These are phyloP conservation scores for Miltochrista miniata DNA, from an alignment of 2,888 invertebrate species.

Conservation along the genomic window DNA sequence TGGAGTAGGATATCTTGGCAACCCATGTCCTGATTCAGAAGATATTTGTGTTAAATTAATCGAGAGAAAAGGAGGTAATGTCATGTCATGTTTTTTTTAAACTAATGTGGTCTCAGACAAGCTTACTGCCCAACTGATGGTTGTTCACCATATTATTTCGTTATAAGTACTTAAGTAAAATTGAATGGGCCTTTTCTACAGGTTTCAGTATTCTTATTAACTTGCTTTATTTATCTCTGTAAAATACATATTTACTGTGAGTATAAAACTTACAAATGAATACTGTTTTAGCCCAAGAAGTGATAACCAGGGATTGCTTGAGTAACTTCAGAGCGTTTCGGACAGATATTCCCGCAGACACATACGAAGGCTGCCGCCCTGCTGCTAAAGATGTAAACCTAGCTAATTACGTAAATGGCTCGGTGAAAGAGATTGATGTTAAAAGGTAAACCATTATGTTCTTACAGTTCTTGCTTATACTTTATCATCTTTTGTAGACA, in stretches of 20 bases:
- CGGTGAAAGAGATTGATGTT: constrained; percentile 92
- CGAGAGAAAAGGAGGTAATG: constrained; percentile 91
- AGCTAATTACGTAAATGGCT: constrained; percentile 94
- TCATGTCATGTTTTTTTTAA: too few relatives aligned
- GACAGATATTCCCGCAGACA: constrained; percentile 95
- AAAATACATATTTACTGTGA: neutral
- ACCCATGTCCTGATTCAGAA: constrained; percentile 91
- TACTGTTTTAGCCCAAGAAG: constrained; percentile 85
- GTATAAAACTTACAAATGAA: neutral
- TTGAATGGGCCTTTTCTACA: too few relatives aligned
- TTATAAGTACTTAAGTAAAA: too few relatives aligned
- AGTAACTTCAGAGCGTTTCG: constrained; percentile 90
- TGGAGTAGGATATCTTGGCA: constrained; percentile 88
- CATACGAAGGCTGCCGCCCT: constrained; percentile 94
- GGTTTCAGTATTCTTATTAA: too few relatives aligned
- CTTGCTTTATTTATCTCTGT: neutral
- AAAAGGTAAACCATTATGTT: constrained; percentile 83
- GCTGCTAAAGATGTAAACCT: constrained; percentile 91
- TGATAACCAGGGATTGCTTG: constrained; percentile 93
- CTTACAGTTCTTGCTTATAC: too few relatives aligned
- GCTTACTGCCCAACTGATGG: too few relatives aligned
- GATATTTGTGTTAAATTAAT: constrained; percentile 96
- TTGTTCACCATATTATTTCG: too few relatives aligned
- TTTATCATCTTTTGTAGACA: too few relatives aligned
- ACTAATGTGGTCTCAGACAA: too few relatives aligned